Percentiles rank a stretch among this genome's conserved stretches.
phyloP scores from a whole-genome alignment of 2,797 vertebrate species.

The Cottoperca gobio region DNA sequence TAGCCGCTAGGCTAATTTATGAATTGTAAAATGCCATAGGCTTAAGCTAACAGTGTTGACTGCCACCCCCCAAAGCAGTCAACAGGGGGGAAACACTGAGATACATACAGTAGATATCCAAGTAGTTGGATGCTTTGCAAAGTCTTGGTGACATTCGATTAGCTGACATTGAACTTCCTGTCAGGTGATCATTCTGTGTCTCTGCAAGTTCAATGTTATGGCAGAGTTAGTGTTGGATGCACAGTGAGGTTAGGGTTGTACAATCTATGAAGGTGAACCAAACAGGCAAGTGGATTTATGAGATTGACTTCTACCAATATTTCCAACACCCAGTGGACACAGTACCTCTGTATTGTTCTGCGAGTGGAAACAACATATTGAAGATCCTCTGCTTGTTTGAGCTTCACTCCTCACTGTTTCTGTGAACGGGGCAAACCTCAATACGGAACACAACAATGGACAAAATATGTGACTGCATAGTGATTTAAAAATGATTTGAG shows the following conservation, averaged over 20 bases:
- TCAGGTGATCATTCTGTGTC: no score
- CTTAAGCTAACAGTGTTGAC: no score
- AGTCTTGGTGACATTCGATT: no score
- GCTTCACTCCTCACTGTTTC: conserved; percentile 1
- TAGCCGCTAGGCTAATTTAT: no score
- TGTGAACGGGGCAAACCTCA: not conserved
- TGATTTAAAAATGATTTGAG: no score
- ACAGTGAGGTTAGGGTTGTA: not conserved
- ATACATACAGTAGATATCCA: no score
- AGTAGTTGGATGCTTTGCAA: no score
- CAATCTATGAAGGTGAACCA: not conserved
- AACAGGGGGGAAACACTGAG: no score
- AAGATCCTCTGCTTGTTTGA: not conserved
- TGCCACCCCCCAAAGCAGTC: no score
- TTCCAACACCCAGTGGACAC: not conserved
- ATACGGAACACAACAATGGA: not conserved
- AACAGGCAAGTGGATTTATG: not conserved
- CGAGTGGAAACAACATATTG: not conserved
- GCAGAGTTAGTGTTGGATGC: not conserved
- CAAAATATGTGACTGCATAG: conserved; percentile 4
- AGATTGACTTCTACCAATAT: not conserved
- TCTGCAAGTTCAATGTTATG: no score
- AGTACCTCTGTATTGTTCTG: not conserved
- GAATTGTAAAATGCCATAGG: no score
- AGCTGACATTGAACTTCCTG: no score